Conservation (phyloP, 1,140 invertebrate species). For the Drosophila repleta region DNA sequence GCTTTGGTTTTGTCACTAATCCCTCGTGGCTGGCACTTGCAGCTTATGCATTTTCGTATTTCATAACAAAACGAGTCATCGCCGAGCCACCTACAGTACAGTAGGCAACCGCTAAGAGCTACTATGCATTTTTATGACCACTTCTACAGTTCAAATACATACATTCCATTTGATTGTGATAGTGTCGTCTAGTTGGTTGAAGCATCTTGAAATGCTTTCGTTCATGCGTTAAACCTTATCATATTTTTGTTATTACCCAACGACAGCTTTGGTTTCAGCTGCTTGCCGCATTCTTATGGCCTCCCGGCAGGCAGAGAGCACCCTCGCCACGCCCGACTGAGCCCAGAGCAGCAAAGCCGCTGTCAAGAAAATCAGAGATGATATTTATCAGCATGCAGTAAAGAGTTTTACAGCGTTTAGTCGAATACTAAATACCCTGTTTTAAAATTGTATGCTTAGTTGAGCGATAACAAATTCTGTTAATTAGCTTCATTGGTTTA, state of each 20-base stretch:
- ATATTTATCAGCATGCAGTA: conserved; percentile 56
- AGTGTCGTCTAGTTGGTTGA: conserved; percentile 33
- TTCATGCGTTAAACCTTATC: conserved; percentile 57
- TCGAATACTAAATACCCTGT: conserved; percentile 1
- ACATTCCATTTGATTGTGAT: conserved; percentile 25
- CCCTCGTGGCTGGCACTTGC: conserved; percentile 61
- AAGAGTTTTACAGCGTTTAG: conserved; percentile 8
- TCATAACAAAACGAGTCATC: conserved; percentile 6
- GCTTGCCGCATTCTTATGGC: conserved; percentile 58
- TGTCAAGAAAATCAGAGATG: conserved; percentile 71
- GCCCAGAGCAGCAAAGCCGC: conserved; percentile 26
- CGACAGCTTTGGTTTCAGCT: conserved; percentile 49
- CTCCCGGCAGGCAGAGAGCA: conserved; percentile 37
- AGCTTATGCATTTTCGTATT: conserved; percentile 66
- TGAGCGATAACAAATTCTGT: no score
- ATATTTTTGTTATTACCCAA: conserved; percentile 74
- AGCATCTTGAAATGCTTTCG: conserved; percentile 28
- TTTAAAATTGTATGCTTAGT: background rate
- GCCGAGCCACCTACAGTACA: background rate
- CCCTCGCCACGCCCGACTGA: conserved; percentile 54
- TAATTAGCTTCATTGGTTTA: no score
- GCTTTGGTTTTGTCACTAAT: conserved; percentile 65
- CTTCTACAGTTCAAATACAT: background rate
- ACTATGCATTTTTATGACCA: background rate
- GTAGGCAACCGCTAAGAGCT: background rate